phyloP scores from a whole-genome alignment of 2,113 vertebrate genomes.

The Ranitomeya variabilis region DNA sequence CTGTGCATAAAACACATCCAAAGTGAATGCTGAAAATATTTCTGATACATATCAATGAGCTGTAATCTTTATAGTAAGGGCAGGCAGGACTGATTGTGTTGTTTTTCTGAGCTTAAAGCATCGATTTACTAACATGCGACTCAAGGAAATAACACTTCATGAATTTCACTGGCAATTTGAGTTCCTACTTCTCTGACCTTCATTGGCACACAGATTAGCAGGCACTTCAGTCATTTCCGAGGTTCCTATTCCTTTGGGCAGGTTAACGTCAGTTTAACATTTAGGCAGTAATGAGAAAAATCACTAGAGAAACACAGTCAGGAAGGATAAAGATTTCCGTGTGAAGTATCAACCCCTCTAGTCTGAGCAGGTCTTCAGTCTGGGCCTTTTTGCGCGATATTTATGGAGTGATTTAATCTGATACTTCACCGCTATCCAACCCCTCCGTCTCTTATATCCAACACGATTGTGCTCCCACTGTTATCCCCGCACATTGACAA shows the following conservation, averaged over 20 bases:
- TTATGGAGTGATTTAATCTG: not conserved
- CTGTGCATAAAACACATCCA: not conserved
- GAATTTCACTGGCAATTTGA: constrained; percentile 60
- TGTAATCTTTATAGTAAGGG: not conserved
- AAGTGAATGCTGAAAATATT: not conserved
- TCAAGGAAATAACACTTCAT: constrained; percentile 58
- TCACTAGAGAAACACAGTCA: not conserved
- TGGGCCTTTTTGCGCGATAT: not conserved
- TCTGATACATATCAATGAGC: not conserved
- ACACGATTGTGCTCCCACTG: not conserved
- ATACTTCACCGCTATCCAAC: not conserved
- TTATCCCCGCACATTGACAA: not conserved
- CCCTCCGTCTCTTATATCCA: not conserved
- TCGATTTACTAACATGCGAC: constrained; percentile 44
- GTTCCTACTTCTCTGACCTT: constrained; percentile 54
- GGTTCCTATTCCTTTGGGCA: constrained; percentile 60
- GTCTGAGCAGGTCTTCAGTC: not conserved
- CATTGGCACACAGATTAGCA: constrained; percentile 64
- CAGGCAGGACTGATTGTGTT: not conserved
- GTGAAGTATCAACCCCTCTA: constrained; percentile 57
- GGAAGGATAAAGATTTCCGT: constrained; percentile 55
- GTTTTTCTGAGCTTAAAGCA: not conserved
- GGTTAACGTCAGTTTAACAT: constrained; percentile 61
- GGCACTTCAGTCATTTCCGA: constrained; percentile 59
- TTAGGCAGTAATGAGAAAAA: constrained; percentile 56